Evolutionary conservation across 1,140 invertebrate genomes (phyloP).

Genomic region (Zaprionus lachaisei): DNA sequence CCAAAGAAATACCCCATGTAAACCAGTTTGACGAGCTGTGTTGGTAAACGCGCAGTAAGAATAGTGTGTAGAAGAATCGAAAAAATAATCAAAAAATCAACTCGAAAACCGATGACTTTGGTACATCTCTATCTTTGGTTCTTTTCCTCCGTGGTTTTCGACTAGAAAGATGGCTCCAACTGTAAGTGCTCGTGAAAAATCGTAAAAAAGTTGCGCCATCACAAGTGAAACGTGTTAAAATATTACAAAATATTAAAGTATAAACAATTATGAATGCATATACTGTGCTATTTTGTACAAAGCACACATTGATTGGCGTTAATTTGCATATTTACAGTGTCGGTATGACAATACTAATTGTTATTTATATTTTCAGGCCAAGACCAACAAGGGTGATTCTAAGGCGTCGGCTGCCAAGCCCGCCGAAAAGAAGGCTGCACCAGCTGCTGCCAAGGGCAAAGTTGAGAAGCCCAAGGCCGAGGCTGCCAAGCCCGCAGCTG

Average conservation of each 20-base stretch:
- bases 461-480: slow-evolving; percentile 84
- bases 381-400: slow-evolving; percentile 78
- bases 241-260: slow-evolving; percentile 24
- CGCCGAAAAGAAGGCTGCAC: slow-evolving; percentile 78
- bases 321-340: background rate
- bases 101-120: slow-evolving; percentile 32
- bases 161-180: slow-evolving; percentile 83
- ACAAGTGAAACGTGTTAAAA: slow-evolving; percentile 22
- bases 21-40: background rate
- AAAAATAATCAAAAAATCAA: background rate
- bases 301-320: background rate
- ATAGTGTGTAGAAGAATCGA: background rate
- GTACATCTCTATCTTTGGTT: slow-evolving; percentile 48
- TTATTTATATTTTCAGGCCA: slow-evolving; percentile 56
- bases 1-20: background rate
- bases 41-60: background rate
- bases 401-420: slow-evolving; percentile 77
- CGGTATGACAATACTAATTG: background rate
- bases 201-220: slow-evolving; percentile 38
- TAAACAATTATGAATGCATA: background rate
- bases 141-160: slow-evolving; percentile 82
- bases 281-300: slow-evolving; percentile 32
- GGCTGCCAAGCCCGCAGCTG: slow-evolving; percentile 77
- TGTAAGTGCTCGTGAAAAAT: slow-evolving; percentile 66
- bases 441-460: slow-evolving; percentile 82